Evolutionary conservation across 1,140 invertebrate genomes (phyloP), one percentile per base, ranked within the genome.

Genomic region (Apis laboriosa): DNA sequence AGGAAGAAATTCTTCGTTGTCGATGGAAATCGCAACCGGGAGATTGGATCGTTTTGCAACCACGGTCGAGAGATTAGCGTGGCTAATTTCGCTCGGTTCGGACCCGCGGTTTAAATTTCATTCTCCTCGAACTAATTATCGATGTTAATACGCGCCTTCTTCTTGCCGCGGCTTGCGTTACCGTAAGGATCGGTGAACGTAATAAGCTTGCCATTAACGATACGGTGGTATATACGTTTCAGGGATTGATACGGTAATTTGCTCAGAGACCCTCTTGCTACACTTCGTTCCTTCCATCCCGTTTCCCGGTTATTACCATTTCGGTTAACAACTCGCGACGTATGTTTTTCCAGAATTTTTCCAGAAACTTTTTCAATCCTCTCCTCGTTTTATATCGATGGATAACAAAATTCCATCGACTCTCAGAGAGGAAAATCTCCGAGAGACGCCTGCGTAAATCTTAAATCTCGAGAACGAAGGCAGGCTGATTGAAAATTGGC

Each of bases 61-160:
- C 68, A 28, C 21, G n/a, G n/a, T 28, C 24, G 24, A 17, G 15
- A 58, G 77, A 86, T 84, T 84, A 85, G 55, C 63, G 21, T 15
- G n/a, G 71, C n/a, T 83, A 76, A 86, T 86, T 64, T 71, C 71
- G 58, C 34, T 63, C 13, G 51, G 51, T 34, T 43, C 66, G 71
- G 76, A 28, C 24, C 24, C 77, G 63, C 78, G 68, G n/a, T 83
- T 85, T 56, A 82, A 83, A 56, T 76, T 86, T 83, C 71, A 86
- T 86, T 78, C 79, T 63, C 43, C n/a, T 8, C 64, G 75, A 79
- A 72, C 75, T 86, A 86, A 86, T 84, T 64, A 60, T 63, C 83
- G 34, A 75, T 82, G 79, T 81, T 82, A 81, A 86, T 84, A 28
- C 61, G 17, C n/a, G 56, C 71, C 55, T 71, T 85, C 75, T 85